Evolutionary conservation across 2,797 vertebrate genomes (phyloP).

Genomic region (Clangula hyemalis): DNA sequence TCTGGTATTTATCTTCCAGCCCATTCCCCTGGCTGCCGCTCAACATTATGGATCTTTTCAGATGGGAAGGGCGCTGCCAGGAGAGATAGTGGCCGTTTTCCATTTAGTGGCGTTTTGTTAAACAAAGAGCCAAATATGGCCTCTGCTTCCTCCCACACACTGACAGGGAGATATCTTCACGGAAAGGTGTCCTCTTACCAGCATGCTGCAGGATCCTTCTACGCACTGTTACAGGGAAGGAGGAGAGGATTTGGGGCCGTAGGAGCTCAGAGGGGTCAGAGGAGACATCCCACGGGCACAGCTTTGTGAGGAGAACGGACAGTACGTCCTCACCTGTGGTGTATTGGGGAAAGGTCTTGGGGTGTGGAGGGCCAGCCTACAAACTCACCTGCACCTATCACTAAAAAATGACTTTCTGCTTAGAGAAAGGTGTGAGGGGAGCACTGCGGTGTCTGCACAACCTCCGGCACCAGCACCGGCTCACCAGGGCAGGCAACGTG

Average conservation of each 20-base stretch:
- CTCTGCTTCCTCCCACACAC: neutral
- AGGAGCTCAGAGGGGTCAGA: neutral
- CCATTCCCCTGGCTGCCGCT: neutral
- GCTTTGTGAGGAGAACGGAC: neutral
- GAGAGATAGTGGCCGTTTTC: neutral
- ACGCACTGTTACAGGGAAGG: neutral
- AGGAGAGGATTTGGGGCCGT: neutral
- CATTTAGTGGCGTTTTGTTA: neutral
- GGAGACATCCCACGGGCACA: neutral
- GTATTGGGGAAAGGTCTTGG: neutral
- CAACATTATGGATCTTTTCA: neutral
- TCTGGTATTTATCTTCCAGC: neutral
- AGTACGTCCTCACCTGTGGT: neutral
- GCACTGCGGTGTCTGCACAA: neutral
- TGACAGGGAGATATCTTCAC: neutral
- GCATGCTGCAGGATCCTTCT: accelerated
- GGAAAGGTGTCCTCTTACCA: neutral
- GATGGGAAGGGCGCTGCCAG: neutral
- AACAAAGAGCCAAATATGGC: neutral
- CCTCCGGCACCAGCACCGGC: neutral
- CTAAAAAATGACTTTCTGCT: neutral
- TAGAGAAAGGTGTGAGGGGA: neutral
- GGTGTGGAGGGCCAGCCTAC: neutral
- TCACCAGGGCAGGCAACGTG: neutral
- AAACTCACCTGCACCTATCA: neutral